These are phyloP conservation scores for Percina caprodes DNA, from an alignment of 2,113 vertebrate species.

Conservation along the genomic window DNA sequence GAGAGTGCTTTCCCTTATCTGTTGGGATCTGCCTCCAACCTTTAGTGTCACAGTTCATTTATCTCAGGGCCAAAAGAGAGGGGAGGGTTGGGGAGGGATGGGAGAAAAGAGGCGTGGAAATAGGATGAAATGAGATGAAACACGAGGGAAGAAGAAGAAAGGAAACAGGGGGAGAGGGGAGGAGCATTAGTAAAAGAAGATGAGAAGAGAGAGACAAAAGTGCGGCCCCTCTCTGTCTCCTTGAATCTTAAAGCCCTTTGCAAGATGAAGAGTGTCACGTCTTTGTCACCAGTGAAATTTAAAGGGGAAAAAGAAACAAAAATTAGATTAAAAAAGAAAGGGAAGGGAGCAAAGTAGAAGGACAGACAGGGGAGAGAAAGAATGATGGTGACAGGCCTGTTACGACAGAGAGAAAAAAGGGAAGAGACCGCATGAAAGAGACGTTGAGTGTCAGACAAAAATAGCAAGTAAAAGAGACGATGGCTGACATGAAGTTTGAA, in stretches of 20 bases:
- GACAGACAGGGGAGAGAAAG: slow-evolving; percentile 31
- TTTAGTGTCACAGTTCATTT: slow-evolving; percentile 78
- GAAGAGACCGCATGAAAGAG: slow-evolving; percentile 58
- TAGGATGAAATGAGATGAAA: background rate
- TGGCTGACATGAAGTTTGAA: slow-evolving; percentile 45
- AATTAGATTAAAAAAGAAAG: slow-evolving; percentile 37
- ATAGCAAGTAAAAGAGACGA: slow-evolving; percentile 49
- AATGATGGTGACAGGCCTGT: slow-evolving; percentile 31
- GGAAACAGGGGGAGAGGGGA: background rate
- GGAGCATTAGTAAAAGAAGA: slow-evolving; percentile 2
- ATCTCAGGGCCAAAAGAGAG: slow-evolving; percentile 49
- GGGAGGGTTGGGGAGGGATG: slow-evolving; percentile 5
- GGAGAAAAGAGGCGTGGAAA: background rate
- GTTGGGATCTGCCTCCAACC: slow-evolving; percentile 71
- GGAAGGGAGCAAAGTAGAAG: slow-evolving; percentile 37
- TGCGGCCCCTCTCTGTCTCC: slow-evolving; percentile 4
- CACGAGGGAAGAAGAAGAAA: too few relatives aligned
- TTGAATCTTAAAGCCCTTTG: slow-evolving; percentile 27
- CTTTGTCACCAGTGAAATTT: slow-evolving; percentile 37
- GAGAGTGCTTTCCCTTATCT: slow-evolving; percentile 67
- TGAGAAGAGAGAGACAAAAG: slow-evolving; percentile 15
- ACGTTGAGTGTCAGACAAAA: slow-evolving; percentile 39
- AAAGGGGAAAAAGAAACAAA: slow-evolving; percentile 5
- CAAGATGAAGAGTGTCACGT: background rate
- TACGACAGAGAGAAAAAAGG: slow-evolving; percentile 40